Evolutionary conservation across 2,888 invertebrate species (phyloP).

Genomic region (Keiferia lycopersicella): DNA sequence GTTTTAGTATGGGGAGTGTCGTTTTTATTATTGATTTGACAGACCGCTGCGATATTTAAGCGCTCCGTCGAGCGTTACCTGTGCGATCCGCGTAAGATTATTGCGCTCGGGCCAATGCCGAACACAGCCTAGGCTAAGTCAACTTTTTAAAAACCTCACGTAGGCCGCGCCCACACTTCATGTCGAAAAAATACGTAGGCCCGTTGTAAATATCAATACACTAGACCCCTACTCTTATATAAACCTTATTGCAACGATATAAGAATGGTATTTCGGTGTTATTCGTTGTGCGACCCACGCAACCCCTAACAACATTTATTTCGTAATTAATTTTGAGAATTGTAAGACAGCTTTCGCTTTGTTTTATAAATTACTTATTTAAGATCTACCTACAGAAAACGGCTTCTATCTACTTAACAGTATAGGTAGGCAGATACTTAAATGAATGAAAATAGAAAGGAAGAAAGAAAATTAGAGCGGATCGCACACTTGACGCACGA

Average conservation of each 20-base stretch:
- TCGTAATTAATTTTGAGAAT: constrained; percentile 59
- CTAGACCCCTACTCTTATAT: constrained; percentile 23
- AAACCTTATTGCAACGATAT: constrained; percentile 37
- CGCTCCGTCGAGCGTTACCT: no score
- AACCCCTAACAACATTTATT: constrained; percentile 50
- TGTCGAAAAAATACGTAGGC: constrained; percentile 42
- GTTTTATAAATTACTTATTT: constrained; percentile 34
- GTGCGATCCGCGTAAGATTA: no score
- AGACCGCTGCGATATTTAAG: no score
- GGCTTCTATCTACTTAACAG: neutral
- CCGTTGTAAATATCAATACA: constrained; percentile 53
- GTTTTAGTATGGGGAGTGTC: no score
- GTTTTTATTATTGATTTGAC: no score
- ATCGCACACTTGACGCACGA: no score
- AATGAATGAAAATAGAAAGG: no score
- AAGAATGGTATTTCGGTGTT: constrained; percentile 38
- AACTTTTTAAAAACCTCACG: constrained; percentile 52
- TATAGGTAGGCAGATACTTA: constrained; percentile 6
- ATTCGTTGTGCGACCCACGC: constrained; percentile 54
- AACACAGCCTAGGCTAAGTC: constrained; percentile 54
- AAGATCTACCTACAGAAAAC: neutral
- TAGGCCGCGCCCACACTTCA: constrained; percentile 63
- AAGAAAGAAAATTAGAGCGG: no score
- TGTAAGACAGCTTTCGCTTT: constrained; percentile 53
- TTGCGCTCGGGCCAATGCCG: constrained; percentile 44